Base-by-base conservation (phyloP, 2,113 vertebrate species). In the Corythornis vintsioides region DNA sequence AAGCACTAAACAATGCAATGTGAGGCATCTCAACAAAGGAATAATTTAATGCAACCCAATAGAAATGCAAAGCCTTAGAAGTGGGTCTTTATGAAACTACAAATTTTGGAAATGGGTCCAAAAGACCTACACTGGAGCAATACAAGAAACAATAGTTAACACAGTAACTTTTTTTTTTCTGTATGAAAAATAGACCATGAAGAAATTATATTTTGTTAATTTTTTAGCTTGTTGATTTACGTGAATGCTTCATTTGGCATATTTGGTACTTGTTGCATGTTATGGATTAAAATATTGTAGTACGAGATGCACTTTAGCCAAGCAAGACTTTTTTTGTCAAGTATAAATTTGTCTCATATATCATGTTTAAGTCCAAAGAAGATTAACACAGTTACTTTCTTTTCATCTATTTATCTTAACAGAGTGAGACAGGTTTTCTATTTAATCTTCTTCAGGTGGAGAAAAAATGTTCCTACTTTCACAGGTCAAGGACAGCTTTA, bases 1-100 rank as follows among this genome's bases (percentile, higher is more conserved):
- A 95, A 97, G 92, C 59, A 2, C 95, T 96, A 96, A 97, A 95
- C 94, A 93, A 97, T 96, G 90, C 97, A 97, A 94, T 97, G 95
- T 96, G 97, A 92, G 93, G 85, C 74, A 71, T 94, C 95, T 96
- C 95, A 97, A 90, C 95, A 92, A 96, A 95, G 86, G 83, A 95
- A 91, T 96, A 92, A 92, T 93, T 97, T 95, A 97, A 96, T 86
- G 96, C 96, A 97, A 94, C 92, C 96, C 96, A 94, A 94, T 95
- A 79, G 95, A 94, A 93, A 96, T 74, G 93, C 92, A 97, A 94
- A 96, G 96, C 86, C 88, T 88, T 96, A 96, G 95, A 91, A 97
- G 95, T 95, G 95, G 88, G 85, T 96, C 94, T 94, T 96, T 90
- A 95, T 94, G 94, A 94, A 97, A 95, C 95, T 96, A 94, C 80